phyloP scores from a whole-genome alignment of 2,888 invertebrate species.

The Drosophila meridiana region DNA sequence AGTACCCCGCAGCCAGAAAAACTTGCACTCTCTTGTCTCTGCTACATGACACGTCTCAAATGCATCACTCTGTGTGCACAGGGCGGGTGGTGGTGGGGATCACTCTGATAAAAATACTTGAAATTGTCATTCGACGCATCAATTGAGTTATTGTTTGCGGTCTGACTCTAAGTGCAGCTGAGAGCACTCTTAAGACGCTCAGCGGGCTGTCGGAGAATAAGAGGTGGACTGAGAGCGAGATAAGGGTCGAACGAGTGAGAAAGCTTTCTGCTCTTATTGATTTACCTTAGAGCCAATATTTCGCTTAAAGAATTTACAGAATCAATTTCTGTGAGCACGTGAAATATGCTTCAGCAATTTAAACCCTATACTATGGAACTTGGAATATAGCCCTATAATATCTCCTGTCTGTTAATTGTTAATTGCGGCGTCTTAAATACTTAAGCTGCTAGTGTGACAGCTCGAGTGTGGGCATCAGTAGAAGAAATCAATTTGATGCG shows the following conservation, averaged over 20 bases:
- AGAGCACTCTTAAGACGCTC: slow-evolving; percentile 4
- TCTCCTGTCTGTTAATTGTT: not conserved
- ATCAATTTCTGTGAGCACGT: not conserved
- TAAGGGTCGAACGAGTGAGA: not conserved
- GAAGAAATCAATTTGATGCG: slow-evolving; percentile 9
- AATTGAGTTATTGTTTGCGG: slow-evolving; percentile 53
- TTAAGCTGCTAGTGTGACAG: not conserved
- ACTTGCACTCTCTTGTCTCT: slow-evolving; percentile 40
- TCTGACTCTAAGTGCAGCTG: slow-evolving; percentile 33
- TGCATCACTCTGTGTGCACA: slow-evolving; percentile 6
- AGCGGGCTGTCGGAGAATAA: not conserved
- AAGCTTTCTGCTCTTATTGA: not conserved
- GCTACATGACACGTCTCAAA: slow-evolving; percentile 31
- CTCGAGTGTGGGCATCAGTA: not conserved
- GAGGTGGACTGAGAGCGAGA: too few species aligned
- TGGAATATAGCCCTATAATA: not conserved
- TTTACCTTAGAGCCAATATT: not conserved
- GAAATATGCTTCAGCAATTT: not conserved
- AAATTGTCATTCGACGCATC: slow-evolving; percentile 38
- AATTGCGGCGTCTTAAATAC: not conserved
- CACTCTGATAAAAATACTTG: slow-evolving; percentile 28
- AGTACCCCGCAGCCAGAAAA: slow-evolving; percentile 26
- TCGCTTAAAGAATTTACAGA: not conserved
- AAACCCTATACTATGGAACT: not conserved
- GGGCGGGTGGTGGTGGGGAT: not conserved